Base-by-base conservation (phyloP, 1,140 invertebrate species). In the Drosophila hydei region DNA sequence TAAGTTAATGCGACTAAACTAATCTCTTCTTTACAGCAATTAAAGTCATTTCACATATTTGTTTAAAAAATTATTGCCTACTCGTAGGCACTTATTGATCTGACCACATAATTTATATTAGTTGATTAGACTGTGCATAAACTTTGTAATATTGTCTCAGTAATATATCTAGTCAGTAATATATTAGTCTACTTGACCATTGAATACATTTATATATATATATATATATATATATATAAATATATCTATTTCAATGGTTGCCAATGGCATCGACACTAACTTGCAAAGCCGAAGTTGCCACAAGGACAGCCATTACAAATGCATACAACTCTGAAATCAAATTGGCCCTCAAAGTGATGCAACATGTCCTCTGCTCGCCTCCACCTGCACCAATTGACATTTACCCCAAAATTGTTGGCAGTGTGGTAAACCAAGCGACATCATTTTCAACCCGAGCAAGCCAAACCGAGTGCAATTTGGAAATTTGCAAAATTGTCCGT, bases 401-500 rank as follows among this genome's bases (percentile, higher is more conserved):
- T 58, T 21, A 50, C 19, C 68, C 68, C 52, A 58, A 71, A 65
- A 58, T 58, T 58, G 62, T 60, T 67, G 69, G 54, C 45, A 30
- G 54, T 72, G 69, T 67, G 69, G 69, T 65, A 54, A 60, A 30
- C 69, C 69, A 21, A 67, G 42, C 55, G 64, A 72, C 64, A 68
- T 68, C 55, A 69, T 72, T 72, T 68, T 38, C 62, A 67, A 55
- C 38, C 69, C 45, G 11, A 59, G 56, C 50, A 36, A 62, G 73
- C 38, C 60, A 83, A 84, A 50, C 56, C 56, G 51, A 79, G 75
- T 80, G 80, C 79, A 85, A 84, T 84, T 84, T 77, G 80, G 76
- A 85, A 84, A 85, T 84, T 79, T 80, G 68, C 73, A 67, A 84
- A 76, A 84, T 70, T 76, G 75, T 71, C 72, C 69, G 76, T 60